Evolutionary conservation across 2,888 invertebrate genomes (phyloP), one percentile per base, ranked within the genome.

Genomic region (Netelia virgata): DNA sequence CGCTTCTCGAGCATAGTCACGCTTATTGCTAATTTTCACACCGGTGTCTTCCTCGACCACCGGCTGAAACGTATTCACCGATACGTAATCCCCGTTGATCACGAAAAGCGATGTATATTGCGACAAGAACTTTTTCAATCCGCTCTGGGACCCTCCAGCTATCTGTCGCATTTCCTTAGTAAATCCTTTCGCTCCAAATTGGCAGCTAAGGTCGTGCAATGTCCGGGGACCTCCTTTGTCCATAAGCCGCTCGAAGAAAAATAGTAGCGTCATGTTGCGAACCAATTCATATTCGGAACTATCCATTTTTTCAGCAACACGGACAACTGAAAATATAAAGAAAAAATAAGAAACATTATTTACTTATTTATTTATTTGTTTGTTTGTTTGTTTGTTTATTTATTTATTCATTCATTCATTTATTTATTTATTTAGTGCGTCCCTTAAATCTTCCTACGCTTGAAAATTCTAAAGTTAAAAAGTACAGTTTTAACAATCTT

Each of bases 101-200:
- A 96, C 96, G 95, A 99, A 99, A 92, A 99, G 96, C 86, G 98
- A 97, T 90, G 99, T 99, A 95, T 99, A 99, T 94, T 99, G 98
- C 79, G 97, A 96, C 92, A 99, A 96, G 94, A 99, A 99, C 94
- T 99, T 99, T 94, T 98, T 98, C 84, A 99, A 95, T 80, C 99
- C 98, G 90, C 98, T 98, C 94, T 99, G 99, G 89, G 98, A 98
- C 90, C 98, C 98, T 88, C 99, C 97, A 91, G 97, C 97, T 89
- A 98, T 97, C 94, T 98, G 98, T 90, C 98, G 95, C 99, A 99
- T 99, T 95, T 99, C 99, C 95, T 98, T 98, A 28, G 99, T 99
- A 94, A 99, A 99, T 89, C 98, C 99, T 94, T 99, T 98, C 89
- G 99, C 99, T 91, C 99, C 99, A 94, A 99, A 99, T 94, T 99